Percentiles rank a stretch among this genome's conserved stretches.
These are phyloP conservation scores for Platypus cylindrus DNA, from an alignment of 2,888 invertebrate species.

Conservation along the genomic window DNA sequence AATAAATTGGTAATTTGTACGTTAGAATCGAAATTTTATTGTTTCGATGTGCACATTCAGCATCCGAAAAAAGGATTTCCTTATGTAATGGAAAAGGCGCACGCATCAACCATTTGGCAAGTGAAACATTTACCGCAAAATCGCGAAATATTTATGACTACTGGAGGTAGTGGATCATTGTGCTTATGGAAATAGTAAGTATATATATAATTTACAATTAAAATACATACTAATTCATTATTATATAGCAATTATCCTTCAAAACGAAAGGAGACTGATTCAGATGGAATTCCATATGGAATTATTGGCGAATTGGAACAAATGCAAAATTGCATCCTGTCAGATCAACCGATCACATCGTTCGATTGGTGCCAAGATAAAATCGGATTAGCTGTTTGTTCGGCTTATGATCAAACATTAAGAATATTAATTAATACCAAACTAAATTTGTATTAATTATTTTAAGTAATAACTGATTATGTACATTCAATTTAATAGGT, in stretches of 20 bases:
- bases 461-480: too few relatives aligned
- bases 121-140: slow-evolving; percentile 86
- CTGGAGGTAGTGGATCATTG: slow-evolving; percentile 82
- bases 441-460: slow-evolving; percentile 52
- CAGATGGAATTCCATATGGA: slow-evolving; percentile 59
- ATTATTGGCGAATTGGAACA: slow-evolving; percentile 62
- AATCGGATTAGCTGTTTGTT: slow-evolving; percentile 73
- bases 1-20: slow-evolving; percentile 89
- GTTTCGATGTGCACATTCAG: slow-evolving; percentile 80
- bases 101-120: slow-evolving; percentile 75
- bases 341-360: slow-evolving; percentile 78
- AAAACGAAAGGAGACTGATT: slow-evolving; percentile 54
- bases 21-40: slow-evolving; percentile 77
- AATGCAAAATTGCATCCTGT: slow-evolving; percentile 68
- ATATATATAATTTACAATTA: slow-evolving; percentile 1
- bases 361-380: slow-evolving; percentile 91
- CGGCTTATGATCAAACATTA: slow-evolving; percentile 84
- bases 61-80: slow-evolving; percentile 81
- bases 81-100: slow-evolving; percentile 40
- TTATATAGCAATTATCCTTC: slow-evolving; percentile 68
- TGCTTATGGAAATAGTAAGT: slow-evolving; percentile 92
- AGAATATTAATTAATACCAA: slow-evolving; percentile 81
- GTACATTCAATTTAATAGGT: too few relatives aligned
- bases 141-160: slow-evolving; percentile 80
- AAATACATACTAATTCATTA: slow-evolving; percentile 6